Base-by-base conservation (phyloP, 2,113 vertebrate species). In the Ptychochromis oligacanthus region DNA sequence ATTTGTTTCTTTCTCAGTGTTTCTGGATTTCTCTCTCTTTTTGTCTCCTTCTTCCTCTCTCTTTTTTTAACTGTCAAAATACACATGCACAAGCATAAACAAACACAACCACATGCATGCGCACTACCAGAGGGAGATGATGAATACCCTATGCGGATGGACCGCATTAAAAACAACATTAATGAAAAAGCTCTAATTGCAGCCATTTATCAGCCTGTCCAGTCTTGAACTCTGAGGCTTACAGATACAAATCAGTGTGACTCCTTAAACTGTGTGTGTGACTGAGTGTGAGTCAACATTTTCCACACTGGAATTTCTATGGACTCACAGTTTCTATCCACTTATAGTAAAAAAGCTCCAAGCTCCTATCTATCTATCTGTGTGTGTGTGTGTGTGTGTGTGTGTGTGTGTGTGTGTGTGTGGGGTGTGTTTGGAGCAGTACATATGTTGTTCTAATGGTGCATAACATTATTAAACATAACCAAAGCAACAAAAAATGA, bases 81-180 rank as follows among this genome's bases (percentile, higher is more conserved):
- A 77, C 62, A 75, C 82, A 57, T 2, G 15, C 28, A 7, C 74
- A 77, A 75, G 79, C 75, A 81, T 14, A 84, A 74, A 87, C 86
- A 92, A 78, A 84, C 87, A 79, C 78, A 58, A 28, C 79, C 61
- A 56, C 83, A 61, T 82, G 81, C 43, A 77, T 26, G 52, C 2
- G 10, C 55, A 1, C 56, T 12, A 70, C 26, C 60, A 46, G 49
- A 59, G 59, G 56, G 67, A 60, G 72, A 88, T 91, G 87, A 90
- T 93, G 88, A 84, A 87, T 86, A 61, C 61, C 82, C 76, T 20
- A 0, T 52, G 76, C 77, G 80, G 86, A 90, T 61, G 87, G 72
- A 72, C 59, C 40, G 80, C 79, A 91, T 88, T 83, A 79, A 86
- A 91, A 93, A 90, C 79, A 91, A 84, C 83, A 84, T 90, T 82